Percentiles rank a stretch among this genome's conserved stretches.
Evolutionary conservation across 1,140 invertebrate species (phyloP).

Genomic region (Drosophila gunungcola): DNA sequence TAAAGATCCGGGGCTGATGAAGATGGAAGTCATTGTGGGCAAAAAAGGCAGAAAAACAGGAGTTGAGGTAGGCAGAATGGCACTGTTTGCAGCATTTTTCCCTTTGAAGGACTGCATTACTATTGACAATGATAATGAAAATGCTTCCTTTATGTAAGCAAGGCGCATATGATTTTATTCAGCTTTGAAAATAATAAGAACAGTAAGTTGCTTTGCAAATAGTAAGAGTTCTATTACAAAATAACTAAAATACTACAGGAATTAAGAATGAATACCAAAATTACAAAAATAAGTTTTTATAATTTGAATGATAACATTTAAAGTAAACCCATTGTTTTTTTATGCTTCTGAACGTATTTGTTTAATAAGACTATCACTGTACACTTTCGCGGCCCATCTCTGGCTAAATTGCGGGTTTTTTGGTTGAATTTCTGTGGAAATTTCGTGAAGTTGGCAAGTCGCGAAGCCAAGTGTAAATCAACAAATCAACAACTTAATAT

Average conservation of each 20-base stretch:
- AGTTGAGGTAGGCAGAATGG: not conserved
- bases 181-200: no score
- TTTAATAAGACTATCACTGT: not conserved
- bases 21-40: constrained; percentile 12
- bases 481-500: constrained; percentile 80
- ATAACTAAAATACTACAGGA: no score
- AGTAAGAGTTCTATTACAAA: no score
- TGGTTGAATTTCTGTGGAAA: constrained; percentile 27
- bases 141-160: not conserved
- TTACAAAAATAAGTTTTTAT: no score
- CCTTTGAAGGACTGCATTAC: constrained; percentile 47
- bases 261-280: no score
- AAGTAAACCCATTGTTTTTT: no score
- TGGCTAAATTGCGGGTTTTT: constrained; percentile 42
- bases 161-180: no score
- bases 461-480: constrained; percentile 61
- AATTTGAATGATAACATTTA: no score
- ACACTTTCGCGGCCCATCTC: not conserved
- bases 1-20: constrained; percentile 19
- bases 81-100: constrained; percentile 9
- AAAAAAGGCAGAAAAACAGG: constrained; percentile 7
- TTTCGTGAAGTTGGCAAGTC: constrained; percentile 1
- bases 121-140: constrained; percentile 62
- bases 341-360: not conserved
- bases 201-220: no score